Conservation (phyloP, 2,888 invertebrate species). For the Pocota personata region DNA sequence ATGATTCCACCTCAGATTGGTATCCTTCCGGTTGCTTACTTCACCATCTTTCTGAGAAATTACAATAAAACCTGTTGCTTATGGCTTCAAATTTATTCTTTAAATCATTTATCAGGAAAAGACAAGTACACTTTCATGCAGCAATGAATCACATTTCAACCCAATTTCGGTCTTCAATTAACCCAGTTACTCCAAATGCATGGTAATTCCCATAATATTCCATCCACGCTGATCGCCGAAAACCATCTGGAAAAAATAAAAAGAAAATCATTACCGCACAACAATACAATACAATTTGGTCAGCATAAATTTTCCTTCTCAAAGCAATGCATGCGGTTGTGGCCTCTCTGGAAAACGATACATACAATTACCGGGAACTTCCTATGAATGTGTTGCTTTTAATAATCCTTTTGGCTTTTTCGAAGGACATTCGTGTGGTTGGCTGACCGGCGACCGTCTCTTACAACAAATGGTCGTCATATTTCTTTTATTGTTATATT, state of each 20-base stretch:
- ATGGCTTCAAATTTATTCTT: neutral
- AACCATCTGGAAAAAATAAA: conserved; percentile 22
- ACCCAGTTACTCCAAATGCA: conserved; percentile 50
- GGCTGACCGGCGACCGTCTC: neutral
- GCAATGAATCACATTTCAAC: conserved; percentile 10
- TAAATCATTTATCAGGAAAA: neutral
- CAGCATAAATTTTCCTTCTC: neutral
- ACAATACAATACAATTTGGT: neutral
- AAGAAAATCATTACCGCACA: neutral
- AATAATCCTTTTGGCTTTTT: conserved; percentile 41
- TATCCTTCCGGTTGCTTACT: too few relatives aligned
- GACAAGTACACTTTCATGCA: neutral
- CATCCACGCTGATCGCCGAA: conserved; percentile 27
- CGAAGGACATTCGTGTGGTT: conserved; percentile 54
- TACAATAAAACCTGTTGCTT: neutral
- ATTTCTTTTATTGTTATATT: conserved; percentile 66
- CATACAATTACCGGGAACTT: conserved; percentile 40
- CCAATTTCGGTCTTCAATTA: conserved; percentile 28
- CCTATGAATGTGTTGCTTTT: conserved; percentile 38
- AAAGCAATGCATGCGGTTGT: neutral
- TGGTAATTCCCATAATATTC: conserved; percentile 44
- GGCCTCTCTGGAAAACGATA: conserved; percentile 2
- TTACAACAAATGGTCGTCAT: conserved; percentile 36
- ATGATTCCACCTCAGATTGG: too few relatives aligned
- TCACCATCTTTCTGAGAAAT: too few relatives aligned